Evolutionary conservation across 2,888 invertebrate species (phyloP), one percentile per base, ranked within the genome.

Genomic region (Cremastobaeus sp.): DNA sequence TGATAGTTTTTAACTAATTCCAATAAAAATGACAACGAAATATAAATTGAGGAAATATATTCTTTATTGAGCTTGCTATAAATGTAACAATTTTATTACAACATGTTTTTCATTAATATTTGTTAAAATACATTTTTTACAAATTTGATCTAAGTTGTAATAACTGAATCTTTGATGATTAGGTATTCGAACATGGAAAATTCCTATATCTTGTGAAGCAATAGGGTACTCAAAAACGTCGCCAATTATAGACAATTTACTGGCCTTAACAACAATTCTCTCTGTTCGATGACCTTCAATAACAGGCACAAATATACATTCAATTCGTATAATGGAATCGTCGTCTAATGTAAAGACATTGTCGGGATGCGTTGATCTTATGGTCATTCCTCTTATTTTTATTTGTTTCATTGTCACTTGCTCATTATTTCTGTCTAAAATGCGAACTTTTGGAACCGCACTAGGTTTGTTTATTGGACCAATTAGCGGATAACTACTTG

Each of bases 71-170:
- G n/a, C n/a, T n/a, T n/a, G n/a, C 37, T 37, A 52, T 12, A 37
- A 37, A 41, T 55, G 55, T 41, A 55, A 55, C 14, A 55, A 15
- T 30, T 25, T 41, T 8, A 55, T 41, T n/a, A 55, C 39, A 9
- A 55, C 17, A 3, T 8, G 2, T 30, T 18, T 55, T 9, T 55
- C 30, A 2, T 14, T 8, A 28, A 55, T 11, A n/a, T 30, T 55
- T 17, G 55, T 30, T 11, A 6, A 41, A 28, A 55, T 55, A 3
- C 41, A 28, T 43, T 57, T 57, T 15, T 43, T 57, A 21, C 11
- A 20, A 43, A 57, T 43, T 9, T 20, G 32, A 21, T 57, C 43
- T 9, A 57, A 2, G 5, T 14, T 34, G 9, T 34, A 32, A 15
- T 18, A 15, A n/a, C n/a, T n/a, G n/a, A n/a, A n/a, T n/a, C n/a